Conservation (phyloP, 2,888 invertebrate genomes). For the Ophion slaviceki region DNA sequence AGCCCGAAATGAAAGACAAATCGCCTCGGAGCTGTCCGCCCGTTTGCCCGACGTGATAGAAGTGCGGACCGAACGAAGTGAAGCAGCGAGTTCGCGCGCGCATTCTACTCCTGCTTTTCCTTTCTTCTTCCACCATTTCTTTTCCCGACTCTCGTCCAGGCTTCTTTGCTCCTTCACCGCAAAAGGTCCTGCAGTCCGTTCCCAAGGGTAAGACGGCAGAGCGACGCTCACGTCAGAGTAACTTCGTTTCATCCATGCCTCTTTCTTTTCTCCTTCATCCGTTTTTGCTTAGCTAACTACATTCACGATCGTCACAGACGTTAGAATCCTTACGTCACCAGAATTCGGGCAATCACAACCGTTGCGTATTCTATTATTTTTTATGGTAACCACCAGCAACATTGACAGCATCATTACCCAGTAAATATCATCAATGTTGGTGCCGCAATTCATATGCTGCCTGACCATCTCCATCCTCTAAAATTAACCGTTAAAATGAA, state of each 20-base stretch:
- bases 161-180: conserved; percentile 61
- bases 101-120: conserved; percentile 58
- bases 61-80: conserved; percentile 78
- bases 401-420: too few relatives aligned
- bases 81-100: conserved; percentile 74
- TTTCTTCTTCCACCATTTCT: conserved; percentile 50
- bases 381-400: too few relatives aligned
- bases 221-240: conserved; percentile 56
- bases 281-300: conserved; percentile 1
- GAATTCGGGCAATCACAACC: background rate
- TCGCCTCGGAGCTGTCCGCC: conserved; percentile 83
- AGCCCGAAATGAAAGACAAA: conserved; percentile 84
- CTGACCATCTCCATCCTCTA: too few relatives aligned
- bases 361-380: too few relatives aligned
- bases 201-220: conserved; percentile 72
- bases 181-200: conserved; percentile 64
- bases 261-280: conserved; percentile 20
- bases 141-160: conserved; percentile 58
- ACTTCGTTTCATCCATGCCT: conserved; percentile 25
- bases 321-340: conserved; percentile 7
- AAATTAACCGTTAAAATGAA: too few relatives aligned
- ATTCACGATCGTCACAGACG: conserved; percentile 1
- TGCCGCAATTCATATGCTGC: too few relatives aligned
- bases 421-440: too few relatives aligned
- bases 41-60: conserved; percentile 83